Percentiles rank a stretch among this genome's conserved stretches.
Evolutionary conservation across 1,140 invertebrate species (phyloP).

Genomic region (Metopolophium dirhodum): DNA sequence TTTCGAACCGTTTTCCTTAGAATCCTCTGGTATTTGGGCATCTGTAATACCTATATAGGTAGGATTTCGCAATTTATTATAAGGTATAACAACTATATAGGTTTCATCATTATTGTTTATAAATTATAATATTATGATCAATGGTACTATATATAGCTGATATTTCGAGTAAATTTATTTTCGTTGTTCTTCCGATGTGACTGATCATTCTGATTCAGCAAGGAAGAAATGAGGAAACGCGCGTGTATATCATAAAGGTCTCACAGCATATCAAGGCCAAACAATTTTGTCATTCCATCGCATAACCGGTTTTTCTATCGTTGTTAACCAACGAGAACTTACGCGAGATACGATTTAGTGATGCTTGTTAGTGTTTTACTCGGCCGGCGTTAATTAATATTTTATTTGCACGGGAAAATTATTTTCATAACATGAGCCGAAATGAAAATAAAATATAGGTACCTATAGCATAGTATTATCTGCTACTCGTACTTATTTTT

Average conservation of each 20-base stretch:
- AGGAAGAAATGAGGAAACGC: conserved; percentile 47
- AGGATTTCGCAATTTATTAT: background rate
- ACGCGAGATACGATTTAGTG: background rate
- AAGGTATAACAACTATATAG: no score
- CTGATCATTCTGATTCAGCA: conserved; percentile 19
- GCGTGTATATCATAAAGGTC: conserved; percentile 1
- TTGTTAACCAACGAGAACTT: background rate
- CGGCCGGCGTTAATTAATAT: background rate
- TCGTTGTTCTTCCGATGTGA: background rate
- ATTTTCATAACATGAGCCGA: background rate
- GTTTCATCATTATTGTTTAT: no score
- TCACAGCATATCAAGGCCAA: conserved; percentile 30
- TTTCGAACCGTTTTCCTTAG: background rate
- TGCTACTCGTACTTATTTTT: background rate
- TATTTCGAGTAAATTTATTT: background rate
- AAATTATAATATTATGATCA: no score
- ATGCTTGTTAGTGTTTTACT: background rate
- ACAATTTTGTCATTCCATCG: conserved; percentile 49
- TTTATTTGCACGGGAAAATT: background rate
- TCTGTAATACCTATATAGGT: background rate
- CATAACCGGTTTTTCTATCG: conserved; percentile 32
- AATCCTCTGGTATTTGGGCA: background rate
- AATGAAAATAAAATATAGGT: background rate
- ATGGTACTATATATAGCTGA: background rate
- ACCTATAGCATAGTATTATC: background rate